These are phyloP conservation scores for Baryphthengus martii DNA, from an alignment of 2,113 vertebrate genomes.

Conservation along the genomic window DNA sequence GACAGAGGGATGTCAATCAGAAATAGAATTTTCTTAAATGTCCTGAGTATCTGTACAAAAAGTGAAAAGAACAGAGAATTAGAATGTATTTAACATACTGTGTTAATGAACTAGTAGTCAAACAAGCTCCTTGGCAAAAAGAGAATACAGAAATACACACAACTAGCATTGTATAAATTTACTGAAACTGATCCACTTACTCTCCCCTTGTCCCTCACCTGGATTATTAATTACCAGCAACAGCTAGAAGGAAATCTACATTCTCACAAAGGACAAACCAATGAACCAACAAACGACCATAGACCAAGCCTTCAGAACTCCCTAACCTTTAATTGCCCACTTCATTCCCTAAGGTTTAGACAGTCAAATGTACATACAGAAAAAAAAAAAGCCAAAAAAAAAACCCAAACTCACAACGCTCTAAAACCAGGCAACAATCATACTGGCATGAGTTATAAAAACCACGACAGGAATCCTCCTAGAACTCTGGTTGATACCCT, in stretches of 20 bases:
- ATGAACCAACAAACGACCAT: not conserved
- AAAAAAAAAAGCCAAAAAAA: not conserved
- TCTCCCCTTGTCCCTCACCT: not conserved
- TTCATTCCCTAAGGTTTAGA: not conserved
- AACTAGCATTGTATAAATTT: not conserved
- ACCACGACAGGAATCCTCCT: not conserved
- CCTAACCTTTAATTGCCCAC: not conserved
- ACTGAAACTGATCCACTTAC: not conserved
- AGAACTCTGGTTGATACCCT: not conserved
- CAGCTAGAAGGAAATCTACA: not conserved
- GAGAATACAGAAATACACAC: not conserved
- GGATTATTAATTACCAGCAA: not conserved
- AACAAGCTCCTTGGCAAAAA: not conserved
- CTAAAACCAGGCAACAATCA: not conserved
- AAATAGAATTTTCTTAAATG: not conserved
- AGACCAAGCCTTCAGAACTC: not conserved
- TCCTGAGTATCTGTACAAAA: not conserved
- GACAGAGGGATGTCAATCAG: not conserved
- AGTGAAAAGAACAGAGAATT: not conserved
- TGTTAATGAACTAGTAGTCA: not conserved
- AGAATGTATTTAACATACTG: not conserved
- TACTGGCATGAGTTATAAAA: not conserved
- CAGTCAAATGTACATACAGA: not conserved
- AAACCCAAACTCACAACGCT: not conserved
- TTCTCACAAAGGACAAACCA: not conserved